phyloP scores from a whole-genome alignment of 37 sponge, comb jelly and placozoan species.

The Spongilla lacustris region DNA sequence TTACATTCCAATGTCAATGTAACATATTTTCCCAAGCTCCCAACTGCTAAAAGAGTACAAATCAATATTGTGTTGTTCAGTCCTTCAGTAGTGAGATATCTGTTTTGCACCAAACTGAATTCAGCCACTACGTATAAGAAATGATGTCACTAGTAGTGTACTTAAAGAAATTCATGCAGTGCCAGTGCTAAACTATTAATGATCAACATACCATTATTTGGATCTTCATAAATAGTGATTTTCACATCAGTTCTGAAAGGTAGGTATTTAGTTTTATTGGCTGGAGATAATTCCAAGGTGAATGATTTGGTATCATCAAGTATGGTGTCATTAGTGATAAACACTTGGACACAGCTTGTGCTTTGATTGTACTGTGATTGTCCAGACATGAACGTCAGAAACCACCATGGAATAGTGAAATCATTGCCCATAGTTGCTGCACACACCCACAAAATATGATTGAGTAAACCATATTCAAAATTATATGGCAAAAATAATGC shows the following conservation, averaged over 20 bases:
- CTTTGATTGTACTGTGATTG: neutral
- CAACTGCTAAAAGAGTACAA: neutral
- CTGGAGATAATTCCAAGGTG: neutral
- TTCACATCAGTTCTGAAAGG: neutral
- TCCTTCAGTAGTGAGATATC: neutral
- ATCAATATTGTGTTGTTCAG: neutral
- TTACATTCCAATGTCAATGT: neutral
- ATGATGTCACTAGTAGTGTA: neutral
- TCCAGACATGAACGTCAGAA: neutral
- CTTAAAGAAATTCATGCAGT: neutral
- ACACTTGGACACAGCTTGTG: neutral
- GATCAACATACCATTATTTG: neutral
- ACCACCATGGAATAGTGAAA: neutral
- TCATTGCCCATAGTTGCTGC: no score
- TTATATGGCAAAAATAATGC: no score
- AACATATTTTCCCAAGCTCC: neutral
- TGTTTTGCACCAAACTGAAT: neutral
- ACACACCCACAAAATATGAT: no score
- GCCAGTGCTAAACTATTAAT: neutral
- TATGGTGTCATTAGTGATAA: neutral
- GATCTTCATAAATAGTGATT: neutral
- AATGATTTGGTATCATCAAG: neutral
- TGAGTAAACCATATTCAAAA: no score
- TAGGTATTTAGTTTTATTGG: neutral
- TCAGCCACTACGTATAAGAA: neutral